phyloP scores from a whole-genome alignment of 1,140 invertebrate genomes.

The Neelides sp. region DNA sequence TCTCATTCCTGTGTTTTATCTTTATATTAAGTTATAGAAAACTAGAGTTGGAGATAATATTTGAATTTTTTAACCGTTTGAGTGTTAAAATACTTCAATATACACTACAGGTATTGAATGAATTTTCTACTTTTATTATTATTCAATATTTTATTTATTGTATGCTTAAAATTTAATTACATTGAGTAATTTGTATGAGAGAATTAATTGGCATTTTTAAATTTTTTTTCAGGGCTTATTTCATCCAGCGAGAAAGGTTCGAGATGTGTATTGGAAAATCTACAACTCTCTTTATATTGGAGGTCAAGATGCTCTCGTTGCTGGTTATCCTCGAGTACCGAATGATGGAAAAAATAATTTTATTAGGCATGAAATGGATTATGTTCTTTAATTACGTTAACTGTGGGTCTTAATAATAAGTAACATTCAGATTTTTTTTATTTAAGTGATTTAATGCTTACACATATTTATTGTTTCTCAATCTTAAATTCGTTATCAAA shows the following conservation, averaged over 20 bases:
- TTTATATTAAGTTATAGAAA: too few species aligned
- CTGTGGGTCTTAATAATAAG: not conserved
- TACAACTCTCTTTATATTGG: conserved; percentile 99
- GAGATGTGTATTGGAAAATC: conserved; percentile 99
- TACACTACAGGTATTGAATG: conserved; percentile 60
- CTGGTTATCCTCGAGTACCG: conserved; percentile 85
- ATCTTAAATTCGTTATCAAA: too few species aligned
- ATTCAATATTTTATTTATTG: conserved; percentile 13
- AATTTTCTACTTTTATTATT: conserved; percentile 30
- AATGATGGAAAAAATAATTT: conserved; percentile 95
- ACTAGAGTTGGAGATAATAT: not conserved
- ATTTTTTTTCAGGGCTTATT: conserved; percentile 80
- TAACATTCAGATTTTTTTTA: too few species aligned
- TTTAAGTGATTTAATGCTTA: too few species aligned
- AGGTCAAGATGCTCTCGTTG: conserved; percentile 94
- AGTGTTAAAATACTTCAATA: conserved; percentile 88
- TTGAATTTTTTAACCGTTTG: conserved; percentile 11
- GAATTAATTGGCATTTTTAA: conserved; percentile 20
- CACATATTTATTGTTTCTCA: too few species aligned
- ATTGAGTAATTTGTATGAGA: conserved; percentile 8
- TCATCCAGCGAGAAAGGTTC: conserved; percentile 95
- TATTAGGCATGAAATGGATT: conserved; percentile 91
- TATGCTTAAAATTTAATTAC: conserved; percentile 9
- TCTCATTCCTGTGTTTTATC: conserved; percentile 1
- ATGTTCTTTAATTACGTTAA: conserved; percentile 57